phyloP scores from a whole-genome alignment of 1,140 invertebrate species.

The Sipha flava region DNA sequence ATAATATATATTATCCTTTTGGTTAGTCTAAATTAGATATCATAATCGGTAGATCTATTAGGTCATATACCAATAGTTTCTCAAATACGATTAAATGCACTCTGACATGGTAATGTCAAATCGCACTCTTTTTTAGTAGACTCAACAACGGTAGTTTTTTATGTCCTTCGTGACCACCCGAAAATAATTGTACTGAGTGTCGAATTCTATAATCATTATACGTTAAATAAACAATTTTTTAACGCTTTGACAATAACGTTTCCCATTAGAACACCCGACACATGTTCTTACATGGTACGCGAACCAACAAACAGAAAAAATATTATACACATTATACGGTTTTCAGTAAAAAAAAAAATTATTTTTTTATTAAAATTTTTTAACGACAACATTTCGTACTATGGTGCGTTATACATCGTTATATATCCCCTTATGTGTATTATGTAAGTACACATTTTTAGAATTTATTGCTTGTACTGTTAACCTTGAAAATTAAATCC shows the following conservation, averaged over 20 bases:
- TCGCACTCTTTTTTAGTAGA: no score
- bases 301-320: not conserved
- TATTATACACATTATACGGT: not conserved
- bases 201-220: not conserved
- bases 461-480: not conserved
- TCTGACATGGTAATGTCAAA: no score
- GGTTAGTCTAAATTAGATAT: no score
- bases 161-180: no score
- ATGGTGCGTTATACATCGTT: not conserved
- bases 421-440: no score
- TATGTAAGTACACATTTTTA: no score
- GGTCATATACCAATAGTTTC: no score
- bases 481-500: not conserved
- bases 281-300: not conserved
- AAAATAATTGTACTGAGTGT: not conserved
- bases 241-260: no score
- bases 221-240: constrained; percentile 6
- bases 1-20: no score
- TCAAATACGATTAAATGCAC: no score
- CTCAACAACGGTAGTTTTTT: no score
- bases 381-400: not conserved
- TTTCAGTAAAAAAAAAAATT: not conserved
- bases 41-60: no score
- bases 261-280: not conserved
- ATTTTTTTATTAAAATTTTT: not conserved